Evolutionary conservation across 2,113 vertebrate species (phyloP), one percentile per base, ranked within the genome.

Genomic region (Ophthalmolycus amberensis): DNA sequence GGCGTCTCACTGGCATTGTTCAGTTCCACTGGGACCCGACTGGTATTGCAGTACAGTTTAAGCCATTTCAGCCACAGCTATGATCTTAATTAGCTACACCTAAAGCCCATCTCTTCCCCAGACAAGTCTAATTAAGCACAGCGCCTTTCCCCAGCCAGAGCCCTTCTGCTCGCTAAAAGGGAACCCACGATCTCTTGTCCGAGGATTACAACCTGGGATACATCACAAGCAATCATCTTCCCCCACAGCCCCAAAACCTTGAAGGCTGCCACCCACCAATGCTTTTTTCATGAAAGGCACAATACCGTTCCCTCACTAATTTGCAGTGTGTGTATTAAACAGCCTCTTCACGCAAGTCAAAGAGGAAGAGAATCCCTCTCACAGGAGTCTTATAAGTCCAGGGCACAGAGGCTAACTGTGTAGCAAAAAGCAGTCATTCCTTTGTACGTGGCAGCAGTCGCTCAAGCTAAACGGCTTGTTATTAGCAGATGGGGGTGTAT

Each of bases 61-160:
- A 95, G 94, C 89, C 91, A 93, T 94, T 95, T 93, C 90, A 95
- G 90, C 88, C 89, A 82, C 79, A 82, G 92, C 94, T 95, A 95
- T 95, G 94, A 95, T 93, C 94, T 93, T 95, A 95, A 96, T 95
- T 95, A 95, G 92, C 92, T 93, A 91, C 90, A 96, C 94, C 94
- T 95, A 93, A 94, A 95, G 92, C 93, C 89, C 77, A 84, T 93
- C 93, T 92, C 91, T 93, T 91, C 88, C 32, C 92, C 89, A 92
- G 91, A 94, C 93, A 91, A 89, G 87, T 91, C 93, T 94, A 94
- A 96, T 96, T 95, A 95, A 95, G 92, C 92, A 90, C 90, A 90
- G 91, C 71, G 85, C 91, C 88, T 93, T 85, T 93, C 86, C 90
- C 87, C 87, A 90, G 92, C 91, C 91, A 90, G 90, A 88, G 90